phyloP scores from a whole-genome alignment of 2,113 vertebrate species.

The Rhizomys pruinosus region DNA sequence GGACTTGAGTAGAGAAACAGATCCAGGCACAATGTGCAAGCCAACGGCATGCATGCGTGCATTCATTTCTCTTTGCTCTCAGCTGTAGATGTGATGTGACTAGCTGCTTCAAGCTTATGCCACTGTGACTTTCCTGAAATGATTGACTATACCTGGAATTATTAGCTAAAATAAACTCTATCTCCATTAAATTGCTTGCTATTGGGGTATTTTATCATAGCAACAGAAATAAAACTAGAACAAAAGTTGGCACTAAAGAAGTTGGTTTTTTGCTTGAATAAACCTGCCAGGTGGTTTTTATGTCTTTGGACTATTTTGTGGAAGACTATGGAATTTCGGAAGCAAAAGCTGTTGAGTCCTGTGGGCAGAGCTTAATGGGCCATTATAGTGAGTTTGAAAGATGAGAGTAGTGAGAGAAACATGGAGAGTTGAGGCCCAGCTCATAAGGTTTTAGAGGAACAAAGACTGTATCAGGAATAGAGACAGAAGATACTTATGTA shows the following conservation, averaged over 20 bases:
- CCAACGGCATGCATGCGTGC: no score
- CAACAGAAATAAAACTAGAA: not conserved
- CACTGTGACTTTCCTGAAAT: not conserved
- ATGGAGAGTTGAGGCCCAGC: not conserved
- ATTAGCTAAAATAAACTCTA: not conserved
- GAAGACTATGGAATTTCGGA: not conserved
- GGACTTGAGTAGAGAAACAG: not conserved
- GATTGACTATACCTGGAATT: no score
- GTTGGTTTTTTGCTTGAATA: not conserved
- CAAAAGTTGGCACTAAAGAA: not conserved
- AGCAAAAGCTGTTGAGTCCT: not conserved
- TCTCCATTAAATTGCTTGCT: not conserved
- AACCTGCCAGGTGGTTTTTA: not conserved
- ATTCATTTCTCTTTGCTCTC: not conserved
- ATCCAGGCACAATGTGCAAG: not conserved
- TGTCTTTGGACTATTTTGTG: not conserved
- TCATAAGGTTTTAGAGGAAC: not conserved
- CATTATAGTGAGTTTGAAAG: not conserved
- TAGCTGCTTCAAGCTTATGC: not conserved
- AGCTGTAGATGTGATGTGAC: not conserved
- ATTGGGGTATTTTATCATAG: not conserved
- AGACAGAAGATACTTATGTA: not conserved
- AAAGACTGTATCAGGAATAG: not conserved
- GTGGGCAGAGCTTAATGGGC: not conserved
- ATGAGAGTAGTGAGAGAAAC: not conserved